phyloP scores from a whole-genome alignment of 2,113 vertebrate genomes.

The Camelus bactrianus region DNA sequence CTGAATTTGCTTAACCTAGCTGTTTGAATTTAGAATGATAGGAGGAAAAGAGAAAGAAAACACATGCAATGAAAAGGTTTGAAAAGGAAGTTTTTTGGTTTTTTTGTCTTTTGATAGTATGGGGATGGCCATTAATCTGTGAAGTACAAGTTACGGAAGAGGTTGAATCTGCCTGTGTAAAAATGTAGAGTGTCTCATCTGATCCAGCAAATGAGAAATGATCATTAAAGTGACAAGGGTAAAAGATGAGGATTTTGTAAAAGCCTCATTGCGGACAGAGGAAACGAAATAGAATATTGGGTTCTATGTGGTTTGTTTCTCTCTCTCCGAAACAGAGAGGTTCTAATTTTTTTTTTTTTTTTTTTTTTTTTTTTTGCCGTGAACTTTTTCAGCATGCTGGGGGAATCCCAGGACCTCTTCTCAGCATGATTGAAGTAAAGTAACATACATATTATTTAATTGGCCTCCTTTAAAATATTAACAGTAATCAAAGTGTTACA shows the following conservation, averaged over 20 bases:
- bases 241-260: background rate
- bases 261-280: background rate
- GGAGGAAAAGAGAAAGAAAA: background rate
- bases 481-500: background rate
- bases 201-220: background rate
- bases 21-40: background rate
- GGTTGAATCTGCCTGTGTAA: background rate
- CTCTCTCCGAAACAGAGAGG: background rate
- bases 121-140: background rate
- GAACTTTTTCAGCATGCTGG: background rate
- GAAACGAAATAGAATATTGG: slow-evolving; percentile 3
- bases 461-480: background rate
- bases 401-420: background rate
- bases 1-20: background rate
- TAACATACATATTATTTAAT: background rate
- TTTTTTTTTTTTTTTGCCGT: background rate
- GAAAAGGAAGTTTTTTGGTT: background rate
- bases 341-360: background rate
- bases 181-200: background rate
- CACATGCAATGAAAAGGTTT: background rate
- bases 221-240: background rate
- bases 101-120: background rate
- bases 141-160: background rate
- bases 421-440: background rate
- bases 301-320: background rate